Base-by-base conservation (phyloP, 2,797 vertebrate genomes). In the Odontamblyopus rebecca region DNA sequence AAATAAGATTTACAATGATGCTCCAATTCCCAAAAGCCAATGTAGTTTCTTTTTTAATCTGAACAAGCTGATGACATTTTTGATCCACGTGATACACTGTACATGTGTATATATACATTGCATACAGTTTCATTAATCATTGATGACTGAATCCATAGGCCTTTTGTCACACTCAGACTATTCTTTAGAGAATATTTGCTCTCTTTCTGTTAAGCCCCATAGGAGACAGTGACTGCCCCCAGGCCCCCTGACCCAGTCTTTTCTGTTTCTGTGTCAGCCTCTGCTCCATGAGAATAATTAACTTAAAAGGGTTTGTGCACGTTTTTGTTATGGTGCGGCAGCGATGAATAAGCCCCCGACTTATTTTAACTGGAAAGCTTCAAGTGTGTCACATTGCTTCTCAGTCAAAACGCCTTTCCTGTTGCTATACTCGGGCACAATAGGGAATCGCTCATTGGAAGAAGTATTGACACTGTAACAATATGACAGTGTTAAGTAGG, bases 281-380 rank as follows among this genome's bases (percentile, higher is more conserved):
- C 91, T 89, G 89, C 89, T 87, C 82, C 83, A 67, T 68, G 73
- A 0, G 82, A 80, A 78, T 91, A 90, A 93, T 93, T 91, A 89
- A 92, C 88, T 88, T 92, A 91, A 91, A 91, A 85, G 86, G 87
- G 78, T 89, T 88, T 84, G 73, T 91, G 78, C 89, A 88, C 84
- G 41, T 87, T 86, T 91, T 92, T 91, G 84, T 89, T 84, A 70
- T 50, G 15, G 9, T 69, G 74, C 72, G 81, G 71, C 29, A 51
- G 61, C 68, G 64, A 23, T 68, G 71, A 82, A 83, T 81, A 86
- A 86, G 64, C 81, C 64, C 82, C 64, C 82, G 77, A 81, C 63
- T 83, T 53, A 23, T 73, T 82, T 61, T 81, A 80, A 81, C 86
- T 69, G 15, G 70, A 82, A 79, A 71, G 73, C 73, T 67, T 77